Evolutionary conservation across 2,113 vertebrate species (phyloP), one percentile per base, ranked within the genome.

Genomic region (Dasyornis broadbenti): DNA sequence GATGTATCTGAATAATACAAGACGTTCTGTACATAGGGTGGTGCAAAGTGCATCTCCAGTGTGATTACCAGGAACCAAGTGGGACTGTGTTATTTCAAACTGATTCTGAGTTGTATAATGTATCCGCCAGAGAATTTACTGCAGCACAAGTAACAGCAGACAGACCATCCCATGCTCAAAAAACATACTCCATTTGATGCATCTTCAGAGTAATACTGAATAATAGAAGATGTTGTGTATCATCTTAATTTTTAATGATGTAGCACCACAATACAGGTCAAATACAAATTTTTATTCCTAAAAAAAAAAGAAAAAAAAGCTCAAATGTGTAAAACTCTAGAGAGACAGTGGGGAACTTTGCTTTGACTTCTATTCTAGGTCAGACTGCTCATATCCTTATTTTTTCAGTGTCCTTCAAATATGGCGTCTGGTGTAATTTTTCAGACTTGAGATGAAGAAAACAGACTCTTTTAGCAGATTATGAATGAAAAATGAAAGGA

Each of bases 171-270:
- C 65, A 28, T 81, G 40, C 81, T 77, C 92, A 76, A 87, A 95
- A 93, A 94, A 92, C 64, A 73, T 37, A 39, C 21, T 92, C 60
- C n/a, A 10, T 83, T 95, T 79, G 72, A 92, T 75, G 44, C 37
- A 71, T 76, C 72, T 94, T 94, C 65, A 84, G 27, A 86, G 60
- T 80, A 86, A 53, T 75, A 21, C 56, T 95, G 82, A 96, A 93
- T 95, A 95, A 97, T 93, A 75, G 64, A 94, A 92, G 56, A 93
- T 44, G 45, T 3, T 75, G 53, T 80, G 35, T 81, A 73, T 63
- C 52, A 22, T 27, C 39, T 94, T 70, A 63, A 59, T 60, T 92
- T 93, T 95, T 94, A 69, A 90, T 90, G 37, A 65, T 33, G 35
- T 26, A 90, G 22, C 44, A 49, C 20, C 31, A 78, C 21, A 60